Base-by-base conservation (phyloP, 2,797 vertebrate genomes). In the Dromococcyx pavoninus region DNA sequence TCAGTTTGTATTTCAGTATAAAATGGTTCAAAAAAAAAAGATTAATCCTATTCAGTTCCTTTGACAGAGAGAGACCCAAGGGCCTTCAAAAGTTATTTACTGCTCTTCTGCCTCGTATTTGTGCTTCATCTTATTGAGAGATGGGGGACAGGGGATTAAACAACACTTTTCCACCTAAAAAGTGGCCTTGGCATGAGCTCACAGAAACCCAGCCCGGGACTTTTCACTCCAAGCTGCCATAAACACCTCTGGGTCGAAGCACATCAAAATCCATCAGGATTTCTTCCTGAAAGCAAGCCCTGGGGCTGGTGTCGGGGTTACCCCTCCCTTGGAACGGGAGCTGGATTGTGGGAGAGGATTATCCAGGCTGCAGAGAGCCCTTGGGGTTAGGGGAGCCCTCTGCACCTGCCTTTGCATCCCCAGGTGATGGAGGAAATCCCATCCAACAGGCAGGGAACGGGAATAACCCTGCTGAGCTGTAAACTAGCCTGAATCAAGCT, bases 351-450 rank as follows among this genome's bases (percentile, higher is more conserved):
- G 70, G 48, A 27, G 32, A 53, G 57, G 33, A 57, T 77, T 62
- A 43, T 57, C 27, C 56, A 18, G 41, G 54, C 4, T 78, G 54
- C 28, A 17, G 28, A 65, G 44, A 11, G 2, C 13, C 78, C 25
- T 2, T 2, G 3, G 32, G 16, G 13, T 4, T 3, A 1, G 35
- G 27, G 18, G 9, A 30, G 35, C 28, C 19, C 62, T 7, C 0
- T 1, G 23, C 30, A 17, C 30, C 15, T 14, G 28, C 56, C 16
- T 41, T 30, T 41, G 28, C 30, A 3, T 13, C 48, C 57, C 30
- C 44, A 41, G 86, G 72, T 4, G 44, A 60, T 2, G 11, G 18
- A 9, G n/a, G 6, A 39, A 70, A 73, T 7, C 61, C 72, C 67
- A 46, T 0, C 33, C 58, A 24, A 12, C 19, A 1, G 3, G 25